phyloP scores from a whole-genome alignment of 2,797 vertebrate species.

The Vipera ursinii region DNA sequence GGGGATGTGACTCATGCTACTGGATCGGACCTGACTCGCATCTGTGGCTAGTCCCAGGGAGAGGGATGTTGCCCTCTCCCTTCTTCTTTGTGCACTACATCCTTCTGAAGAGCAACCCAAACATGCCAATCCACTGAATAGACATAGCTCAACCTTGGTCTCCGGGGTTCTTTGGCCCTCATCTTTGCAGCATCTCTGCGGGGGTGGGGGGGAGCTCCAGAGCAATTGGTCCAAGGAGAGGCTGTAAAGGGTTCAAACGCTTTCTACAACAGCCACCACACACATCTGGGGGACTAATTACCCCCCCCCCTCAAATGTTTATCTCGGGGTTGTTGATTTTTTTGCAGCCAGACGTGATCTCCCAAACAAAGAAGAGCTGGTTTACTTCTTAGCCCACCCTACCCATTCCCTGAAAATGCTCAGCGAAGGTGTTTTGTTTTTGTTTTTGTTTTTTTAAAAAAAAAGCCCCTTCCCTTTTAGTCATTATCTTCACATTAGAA shows the following conservation, averaged over 20 bases:
- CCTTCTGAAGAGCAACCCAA: not conserved
- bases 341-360: not conserved
- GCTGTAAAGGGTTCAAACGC: not conserved
- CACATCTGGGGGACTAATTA: not conserved
- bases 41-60: no score
- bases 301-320: not conserved
- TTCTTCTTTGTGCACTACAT: no score
- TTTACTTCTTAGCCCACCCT: not conserved
- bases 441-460: not conserved
- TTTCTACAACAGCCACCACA: not conserved
- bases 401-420: conserved; percentile 27
- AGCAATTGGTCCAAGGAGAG: not conserved
- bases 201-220: not conserved
- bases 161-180: not conserved
- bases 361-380: not conserved
- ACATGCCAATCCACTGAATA: fast-evolving
- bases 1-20: no score
- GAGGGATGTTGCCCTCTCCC: no score
- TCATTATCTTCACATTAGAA: conserved; percentile 75
- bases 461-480: conserved; percentile 45
- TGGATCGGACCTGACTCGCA: no score
- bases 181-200: not conserved
- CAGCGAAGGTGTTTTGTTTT: conserved; percentile 38
- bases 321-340: not conserved
- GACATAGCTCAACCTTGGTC: fast-evolving